Conservation (phyloP, 2,797 vertebrate species). For the Staurois parvus region DNA sequence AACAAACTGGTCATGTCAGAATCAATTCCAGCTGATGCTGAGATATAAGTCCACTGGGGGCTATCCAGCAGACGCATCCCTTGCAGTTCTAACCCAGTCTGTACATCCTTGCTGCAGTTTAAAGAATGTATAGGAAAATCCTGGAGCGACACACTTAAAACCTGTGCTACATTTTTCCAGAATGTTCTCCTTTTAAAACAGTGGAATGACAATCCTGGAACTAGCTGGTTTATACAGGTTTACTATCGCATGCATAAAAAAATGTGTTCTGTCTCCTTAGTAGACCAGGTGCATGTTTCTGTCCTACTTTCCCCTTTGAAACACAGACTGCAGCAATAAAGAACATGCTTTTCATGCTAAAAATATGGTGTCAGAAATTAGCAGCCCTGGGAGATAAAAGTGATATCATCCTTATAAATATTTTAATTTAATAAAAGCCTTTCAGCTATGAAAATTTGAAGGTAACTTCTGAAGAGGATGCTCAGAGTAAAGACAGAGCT, state of each 20-base stretch:
- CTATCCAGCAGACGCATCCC: neutral
- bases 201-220: neutral
- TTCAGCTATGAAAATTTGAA: slow-evolving; percentile 23
- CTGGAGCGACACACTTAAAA: neutral
- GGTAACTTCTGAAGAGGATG: neutral
- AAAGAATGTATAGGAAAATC: neutral
- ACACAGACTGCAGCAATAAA: slow-evolving; percentile 12
- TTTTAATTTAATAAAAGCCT: slow-evolving; percentile 40
- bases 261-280: slow-evolving; percentile 5
- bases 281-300: slow-evolving; percentile 24
- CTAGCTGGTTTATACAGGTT: slow-evolving; percentile 7
- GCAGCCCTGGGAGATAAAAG: slow-evolving; percentile 33
- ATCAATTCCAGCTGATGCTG: too few species aligned
- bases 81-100: neutral
- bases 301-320: slow-evolving; percentile 39
- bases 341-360: slow-evolving; percentile 28
- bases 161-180: neutral
- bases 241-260: slow-evolving; percentile 25
- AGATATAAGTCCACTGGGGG: neutral
- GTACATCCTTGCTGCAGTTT: neutral
- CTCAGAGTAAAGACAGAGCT: neutral
- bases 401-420: slow-evolving; percentile 38
- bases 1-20: too few species aligned
- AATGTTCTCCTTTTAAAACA: slow-evolving; percentile 11
- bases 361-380: slow-evolving; percentile 28